These are phyloP conservation scores for Isichthys henryi DNA, from an alignment of 2,113 vertebrate genomes.

Conservation along the genomic window DNA sequence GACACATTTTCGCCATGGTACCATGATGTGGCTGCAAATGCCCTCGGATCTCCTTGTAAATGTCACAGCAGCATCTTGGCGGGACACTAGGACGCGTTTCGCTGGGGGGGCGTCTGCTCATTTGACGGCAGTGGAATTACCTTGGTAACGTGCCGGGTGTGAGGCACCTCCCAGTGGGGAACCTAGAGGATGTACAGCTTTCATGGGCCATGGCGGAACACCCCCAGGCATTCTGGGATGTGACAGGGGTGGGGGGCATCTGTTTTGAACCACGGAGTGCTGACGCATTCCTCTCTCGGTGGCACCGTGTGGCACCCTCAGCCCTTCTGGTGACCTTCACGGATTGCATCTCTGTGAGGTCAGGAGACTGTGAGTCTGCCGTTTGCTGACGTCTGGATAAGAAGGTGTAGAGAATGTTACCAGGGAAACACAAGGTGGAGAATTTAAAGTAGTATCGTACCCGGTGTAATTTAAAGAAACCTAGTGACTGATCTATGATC, in stretches of 20 bases:
- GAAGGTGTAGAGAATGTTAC: not conserved
- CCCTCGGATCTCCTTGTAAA: not conserved
- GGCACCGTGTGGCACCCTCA: not conserved
- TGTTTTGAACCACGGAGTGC: not conserved
- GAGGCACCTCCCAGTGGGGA: not conserved
- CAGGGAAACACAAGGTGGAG: not conserved
- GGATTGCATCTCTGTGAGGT: not conserved
- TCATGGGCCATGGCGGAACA: not conserved
- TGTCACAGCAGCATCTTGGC: too few species aligned
- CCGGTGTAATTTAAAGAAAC: not conserved
- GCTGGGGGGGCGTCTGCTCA: not conserved
- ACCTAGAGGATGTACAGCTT: not conserved
- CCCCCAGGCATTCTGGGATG: not conserved
- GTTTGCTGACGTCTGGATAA: not conserved
- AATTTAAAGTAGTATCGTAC: not conserved
- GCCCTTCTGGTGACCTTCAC: not conserved
- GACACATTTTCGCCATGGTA: not conserved
- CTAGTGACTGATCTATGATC: not conserved
- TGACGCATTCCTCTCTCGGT: not conserved
- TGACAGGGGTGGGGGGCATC: not conserved
- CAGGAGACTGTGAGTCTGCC: not conserved
- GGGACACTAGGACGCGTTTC: not conserved
- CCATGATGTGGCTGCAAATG: not conserved
- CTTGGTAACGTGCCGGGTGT: not conserved
- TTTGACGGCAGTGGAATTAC: not conserved